These are phyloP conservation scores for Syngnathus acus DNA, from an alignment of 2,797 vertebrate genomes.

Conservation along the genomic window DNA sequence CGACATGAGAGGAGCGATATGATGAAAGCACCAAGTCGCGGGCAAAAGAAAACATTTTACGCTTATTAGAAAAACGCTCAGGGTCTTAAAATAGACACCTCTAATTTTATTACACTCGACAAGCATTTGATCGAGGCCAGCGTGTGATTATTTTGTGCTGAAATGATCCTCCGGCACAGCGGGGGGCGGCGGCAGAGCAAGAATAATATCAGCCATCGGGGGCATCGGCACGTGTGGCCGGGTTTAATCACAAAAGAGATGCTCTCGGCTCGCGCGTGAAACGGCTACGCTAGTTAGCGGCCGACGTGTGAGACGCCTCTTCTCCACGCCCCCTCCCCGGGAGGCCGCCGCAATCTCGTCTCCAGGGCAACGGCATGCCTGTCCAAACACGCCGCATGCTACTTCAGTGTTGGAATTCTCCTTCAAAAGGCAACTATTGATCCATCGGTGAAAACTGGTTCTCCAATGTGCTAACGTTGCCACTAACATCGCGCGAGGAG, in stretches of 20 bases:
- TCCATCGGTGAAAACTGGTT: background rate
- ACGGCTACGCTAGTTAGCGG: slow-evolving; percentile 22
- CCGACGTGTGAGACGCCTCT: slow-evolving; percentile 22
- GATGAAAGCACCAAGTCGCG: background rate
- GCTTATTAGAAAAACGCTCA: slow-evolving; percentile 7
- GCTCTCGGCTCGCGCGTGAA: slow-evolving; percentile 31
- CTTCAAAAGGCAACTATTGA: background rate
- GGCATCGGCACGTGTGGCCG: slow-evolving; percentile 3
- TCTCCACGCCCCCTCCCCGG: background rate
- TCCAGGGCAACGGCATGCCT: slow-evolving; percentile 54
- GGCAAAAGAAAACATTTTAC: background rate
- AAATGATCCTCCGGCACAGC: slow-evolving; percentile 20
- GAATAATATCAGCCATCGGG: slow-evolving; percentile 14
- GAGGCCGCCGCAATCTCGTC: slow-evolving; percentile 51
- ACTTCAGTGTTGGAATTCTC: background rate
- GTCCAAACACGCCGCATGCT: slow-evolving; percentile 6
- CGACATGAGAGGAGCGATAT: background rate
- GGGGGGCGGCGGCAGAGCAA: background rate
- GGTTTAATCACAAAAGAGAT: slow-evolving; percentile 31
- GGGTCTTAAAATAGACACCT: slow-evolving; percentile 14
- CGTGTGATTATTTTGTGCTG: slow-evolving; percentile 7
- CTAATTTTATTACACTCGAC: slow-evolving; percentile 17
- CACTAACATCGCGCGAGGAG: background rate
- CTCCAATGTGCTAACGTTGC: background rate
- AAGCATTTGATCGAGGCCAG: slow-evolving; percentile 10